Conservation (phyloP, 2,113 vertebrate genomes). For the Toxotes jaculatrix region DNA sequence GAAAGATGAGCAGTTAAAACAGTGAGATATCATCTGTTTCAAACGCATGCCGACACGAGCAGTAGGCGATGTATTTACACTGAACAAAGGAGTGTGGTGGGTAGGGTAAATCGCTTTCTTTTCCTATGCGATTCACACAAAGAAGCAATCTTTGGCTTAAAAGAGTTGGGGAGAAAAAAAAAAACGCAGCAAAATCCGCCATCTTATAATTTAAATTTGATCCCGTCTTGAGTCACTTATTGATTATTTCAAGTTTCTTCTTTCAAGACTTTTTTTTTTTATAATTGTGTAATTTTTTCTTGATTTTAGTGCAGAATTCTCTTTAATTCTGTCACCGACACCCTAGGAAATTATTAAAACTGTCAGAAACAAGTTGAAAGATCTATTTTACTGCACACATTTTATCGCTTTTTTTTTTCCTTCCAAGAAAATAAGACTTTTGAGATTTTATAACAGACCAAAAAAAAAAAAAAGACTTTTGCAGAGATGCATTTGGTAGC, state of each 20-base stretch:
- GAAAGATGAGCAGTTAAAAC: constrained; percentile 56
- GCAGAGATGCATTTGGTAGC: constrained; percentile 2
- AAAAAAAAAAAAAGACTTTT: background rate
- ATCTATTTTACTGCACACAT: background rate
- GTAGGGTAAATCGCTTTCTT: constrained; percentile 39
- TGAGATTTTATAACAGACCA: background rate
- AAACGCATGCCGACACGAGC: constrained; percentile 4
- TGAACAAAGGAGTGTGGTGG: constrained; percentile 54
- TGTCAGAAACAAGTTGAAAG: background rate
- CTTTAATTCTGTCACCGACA: background rate
- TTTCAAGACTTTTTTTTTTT: background rate
- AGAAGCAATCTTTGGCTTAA: constrained; percentile 21
- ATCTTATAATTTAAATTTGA: background rate
- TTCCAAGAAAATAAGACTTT: constrained; percentile 2
- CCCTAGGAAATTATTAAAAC: background rate
- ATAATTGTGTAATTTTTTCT: background rate
- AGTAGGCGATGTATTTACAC: constrained; percentile 51
- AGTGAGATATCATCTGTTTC: constrained; percentile 46
- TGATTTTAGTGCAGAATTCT: background rate
- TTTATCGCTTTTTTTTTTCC: background rate
- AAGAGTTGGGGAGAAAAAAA: background rate
- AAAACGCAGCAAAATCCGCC: background rate
- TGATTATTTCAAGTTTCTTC: background rate
- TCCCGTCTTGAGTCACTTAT: no score
- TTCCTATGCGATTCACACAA: background rate